Conservation (phyloP, 2,888 invertebrate species). For the Eubasilissa splendida region DNA sequence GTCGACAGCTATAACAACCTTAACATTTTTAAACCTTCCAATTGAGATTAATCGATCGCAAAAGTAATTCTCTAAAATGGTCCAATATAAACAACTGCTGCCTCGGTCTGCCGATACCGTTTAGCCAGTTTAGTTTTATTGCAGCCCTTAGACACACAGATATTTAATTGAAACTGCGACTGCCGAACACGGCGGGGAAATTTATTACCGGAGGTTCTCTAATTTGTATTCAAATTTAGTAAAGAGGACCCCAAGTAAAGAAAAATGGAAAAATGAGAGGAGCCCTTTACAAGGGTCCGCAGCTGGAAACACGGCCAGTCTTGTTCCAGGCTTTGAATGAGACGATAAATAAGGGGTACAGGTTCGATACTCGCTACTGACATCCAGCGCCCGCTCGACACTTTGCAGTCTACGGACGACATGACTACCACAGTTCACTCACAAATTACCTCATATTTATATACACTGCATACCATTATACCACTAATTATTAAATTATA, state of each 20-base stretch:
- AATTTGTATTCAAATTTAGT: conserved; percentile 58
- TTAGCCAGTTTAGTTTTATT: too few relatives aligned
- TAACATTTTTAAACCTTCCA: too few relatives aligned
- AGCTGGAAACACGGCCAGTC: conserved; percentile 47
- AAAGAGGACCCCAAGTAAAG: conserved; percentile 43
- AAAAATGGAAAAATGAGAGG: conserved; percentile 35
- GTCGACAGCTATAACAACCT: too few relatives aligned
- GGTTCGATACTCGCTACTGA: conserved; percentile 30
- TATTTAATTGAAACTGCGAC: conserved; percentile 43
- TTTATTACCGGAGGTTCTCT: conserved; percentile 48
- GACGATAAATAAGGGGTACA: conserved; percentile 50
- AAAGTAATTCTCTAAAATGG: too few relatives aligned
- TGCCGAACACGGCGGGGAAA: conserved; percentile 38
- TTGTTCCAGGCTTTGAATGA: conserved; percentile 55
- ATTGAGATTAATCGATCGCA: too few relatives aligned
- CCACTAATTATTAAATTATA: too few relatives aligned
- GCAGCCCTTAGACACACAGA: background rate
- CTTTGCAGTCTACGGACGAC: conserved; percentile 27
- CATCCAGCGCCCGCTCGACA: conserved; percentile 46
- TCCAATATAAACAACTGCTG: too few relatives aligned
- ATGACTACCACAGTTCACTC: conserved; percentile 10
- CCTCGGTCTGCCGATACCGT: too few relatives aligned
- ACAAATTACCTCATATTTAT: conserved; percentile 9
- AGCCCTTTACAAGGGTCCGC: conserved; percentile 49
- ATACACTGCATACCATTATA: background rate